Base-by-base conservation (phyloP, 2,888 invertebrate species). In the Physocephala rufipes region DNA sequence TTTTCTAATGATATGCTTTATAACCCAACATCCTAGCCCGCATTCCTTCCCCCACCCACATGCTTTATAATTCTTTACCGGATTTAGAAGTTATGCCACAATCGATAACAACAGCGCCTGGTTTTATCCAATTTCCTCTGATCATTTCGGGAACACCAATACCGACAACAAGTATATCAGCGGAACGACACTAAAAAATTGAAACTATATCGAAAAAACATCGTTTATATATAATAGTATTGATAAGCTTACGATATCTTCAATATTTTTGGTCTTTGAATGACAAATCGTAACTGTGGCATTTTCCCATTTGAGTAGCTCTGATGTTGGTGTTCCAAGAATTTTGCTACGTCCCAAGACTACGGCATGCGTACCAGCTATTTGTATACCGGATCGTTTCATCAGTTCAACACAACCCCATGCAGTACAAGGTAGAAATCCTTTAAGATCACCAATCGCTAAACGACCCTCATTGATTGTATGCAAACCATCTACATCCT, bases 221-320 rank as follows among this genome's bases (percentile, higher is more conserved):
- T 5, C 4, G 19, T 2, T 55, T 51, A 19, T 55, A 55, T 0
- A 13, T 72, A 36, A 16, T 13, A 59, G 4, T 30, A 21, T 19
- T 1, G 49, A 16, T 19, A 24, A 19, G 78, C 77, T 77, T 82
- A 95, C 95, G 81, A 93, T 89, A 84, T 90, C 89, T 70, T 90
- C 89, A 73, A 98, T 87, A 85, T 97, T 90, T 80, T 90, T 91
- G 0, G 99, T 99, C 87, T 92, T 93, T 0, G 99, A 98, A 86
- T 99, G 99, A 81, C 99, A 99, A 49, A 96, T 91, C 0, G 99
- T 99, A 3, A 98, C 97, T 0, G 99, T 99, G 1, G 97, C 98
- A 85, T 99, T 90, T 78, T 96, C 91, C 98, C 98, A 99, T 85
- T 96, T 95, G 49, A 99, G 89, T 43, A 99, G 88, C 85, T 97